Base-by-base conservation (phyloP, 2,113 vertebrate genomes). In the Dryoscopus gambensis region DNA sequence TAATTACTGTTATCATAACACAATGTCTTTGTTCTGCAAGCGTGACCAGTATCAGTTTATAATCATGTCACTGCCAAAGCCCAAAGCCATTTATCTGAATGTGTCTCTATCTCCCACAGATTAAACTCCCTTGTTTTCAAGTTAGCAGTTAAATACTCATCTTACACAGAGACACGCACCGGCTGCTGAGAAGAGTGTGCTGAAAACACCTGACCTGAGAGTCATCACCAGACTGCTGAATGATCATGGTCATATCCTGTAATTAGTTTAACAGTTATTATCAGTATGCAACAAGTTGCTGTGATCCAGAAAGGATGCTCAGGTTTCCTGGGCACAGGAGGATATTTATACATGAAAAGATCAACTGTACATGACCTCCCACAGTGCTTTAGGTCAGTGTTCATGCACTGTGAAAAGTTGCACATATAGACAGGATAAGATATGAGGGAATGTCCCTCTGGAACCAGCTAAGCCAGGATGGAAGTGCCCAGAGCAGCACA, bases 61-160 rank as follows among this genome's bases (percentile, higher is more conserved):
- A 76, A 35, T 27, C 69, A 22, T 22, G 37, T 75, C 95, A 76
- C 77, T 93, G 31, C 62, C 87, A 79, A 62, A 62, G 76, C 69
- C 49, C 65, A 82, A 87, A 87, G 31, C 53, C 63, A 63, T 83
- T 87, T 83, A 30, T 95, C 75, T 88, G 74, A 47, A 12, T 0
- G 7, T 55, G 23, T 21, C 57, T 67, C 69, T 80, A 82, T 28
- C 40, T 85, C 79, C n/a, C 44, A 92, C 49, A 87, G 28, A 30
- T 3, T 30, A 30, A 47, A 24, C 60, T 7, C 3, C 11, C 59
- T 65, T 20, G 12, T 49, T 69, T 93, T 33, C 0, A 0, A 52
- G 37, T 40, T 23, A 53, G 21, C 50, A 84, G 12, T 33, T 75
- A 62, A 59, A 60, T 68, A 39, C 39, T 83, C 75, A 5, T 46